phyloP scores from a whole-genome alignment of 92 coral and sea anemone species.

The Zoanthus sansibaricus region DNA sequence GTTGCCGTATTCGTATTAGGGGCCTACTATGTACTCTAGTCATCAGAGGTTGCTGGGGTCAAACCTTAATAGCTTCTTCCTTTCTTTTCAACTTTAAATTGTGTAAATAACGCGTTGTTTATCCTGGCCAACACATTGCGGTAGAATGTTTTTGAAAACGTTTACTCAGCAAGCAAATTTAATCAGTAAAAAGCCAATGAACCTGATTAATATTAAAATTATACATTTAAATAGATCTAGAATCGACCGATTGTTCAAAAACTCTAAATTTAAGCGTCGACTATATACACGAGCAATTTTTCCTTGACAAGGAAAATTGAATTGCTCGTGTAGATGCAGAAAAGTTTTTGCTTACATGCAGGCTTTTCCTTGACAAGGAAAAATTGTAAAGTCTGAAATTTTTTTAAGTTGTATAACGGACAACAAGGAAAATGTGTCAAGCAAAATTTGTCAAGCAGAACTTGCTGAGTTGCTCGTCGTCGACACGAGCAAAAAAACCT shows the following conservation, averaged over 20 bases:
- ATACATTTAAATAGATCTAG: not conserved
- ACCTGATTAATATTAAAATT: not conserved
- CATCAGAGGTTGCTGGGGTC: too few relatives aligned
- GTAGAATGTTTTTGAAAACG: not conserved
- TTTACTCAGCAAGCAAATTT: not conserved
- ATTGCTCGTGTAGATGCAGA: not conserved
- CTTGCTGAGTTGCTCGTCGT: too few relatives aligned
- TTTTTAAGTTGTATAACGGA: too few relatives aligned
- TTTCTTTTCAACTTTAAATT: too few relatives aligned
- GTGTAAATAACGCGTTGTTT: not conserved
- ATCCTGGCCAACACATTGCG: not conserved
- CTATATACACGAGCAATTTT: not conserved
- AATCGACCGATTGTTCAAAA: not conserved
- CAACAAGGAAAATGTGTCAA: too few relatives aligned
- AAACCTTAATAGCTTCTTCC: too few relatives aligned
- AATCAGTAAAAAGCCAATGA: not conserved
- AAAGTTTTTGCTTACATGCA: not conserved
- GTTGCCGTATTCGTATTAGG: too few relatives aligned
- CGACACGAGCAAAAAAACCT: too few relatives aligned
- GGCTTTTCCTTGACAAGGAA: too few relatives aligned
- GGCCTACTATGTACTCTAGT: too few relatives aligned
- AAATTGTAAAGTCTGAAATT: too few relatives aligned
- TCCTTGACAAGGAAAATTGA: not conserved
- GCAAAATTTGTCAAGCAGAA: too few relatives aligned
- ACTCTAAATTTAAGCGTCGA: not conserved